These are phyloP conservation scores for Bombus huntii DNA, from an alignment of 1,140 invertebrate genomes.

Conservation along the genomic window DNA sequence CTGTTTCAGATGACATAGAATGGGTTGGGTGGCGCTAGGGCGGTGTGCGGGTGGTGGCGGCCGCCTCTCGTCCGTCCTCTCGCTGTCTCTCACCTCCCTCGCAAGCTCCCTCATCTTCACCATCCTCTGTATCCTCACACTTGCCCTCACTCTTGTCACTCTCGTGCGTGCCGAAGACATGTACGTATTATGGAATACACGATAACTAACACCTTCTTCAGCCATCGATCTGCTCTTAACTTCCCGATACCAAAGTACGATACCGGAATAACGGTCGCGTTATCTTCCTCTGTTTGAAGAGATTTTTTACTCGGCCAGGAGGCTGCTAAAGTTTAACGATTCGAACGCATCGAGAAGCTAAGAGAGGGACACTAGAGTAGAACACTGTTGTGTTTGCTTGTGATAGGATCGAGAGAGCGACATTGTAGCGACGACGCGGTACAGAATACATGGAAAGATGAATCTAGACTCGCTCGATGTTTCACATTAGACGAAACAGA, in stretches of 20 bases:
- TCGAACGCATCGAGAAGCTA: slow-evolving; percentile 18
- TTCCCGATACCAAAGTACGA: slow-evolving; percentile 39
- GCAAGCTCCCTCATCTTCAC: slow-evolving; percentile 78
- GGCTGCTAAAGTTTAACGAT: no score
- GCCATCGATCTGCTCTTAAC: slow-evolving; percentile 6
- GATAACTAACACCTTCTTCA: slow-evolving; percentile 15
- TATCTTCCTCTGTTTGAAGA: no score
- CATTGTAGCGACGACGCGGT: slow-evolving; percentile 12
- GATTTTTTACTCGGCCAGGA: background rate
- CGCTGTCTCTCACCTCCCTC: slow-evolving; percentile 82
- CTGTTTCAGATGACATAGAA: slow-evolving; percentile 83
- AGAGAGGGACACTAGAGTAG: slow-evolving; percentile 10
- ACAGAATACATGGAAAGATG: background rate
- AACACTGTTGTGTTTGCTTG: slow-evolving; percentile 39
- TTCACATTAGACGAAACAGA: background rate
- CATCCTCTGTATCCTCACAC: slow-evolving; percentile 77
- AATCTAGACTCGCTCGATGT: background rate
- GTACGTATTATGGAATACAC: slow-evolving; percentile 74
- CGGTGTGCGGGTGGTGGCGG: slow-evolving; percentile 81
- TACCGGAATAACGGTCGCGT: no score
- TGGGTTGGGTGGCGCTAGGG: slow-evolving; percentile 82
- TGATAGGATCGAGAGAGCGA: slow-evolving; percentile 38
- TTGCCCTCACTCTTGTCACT: slow-evolving; percentile 78
- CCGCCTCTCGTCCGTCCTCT: slow-evolving; percentile 81
- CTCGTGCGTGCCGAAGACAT: slow-evolving; percentile 79